Evolutionary conservation across 23 tunicate species (phyloP), one percentile per base, ranked within the genome.

Genomic region (Ciona savignyi): DNA sequence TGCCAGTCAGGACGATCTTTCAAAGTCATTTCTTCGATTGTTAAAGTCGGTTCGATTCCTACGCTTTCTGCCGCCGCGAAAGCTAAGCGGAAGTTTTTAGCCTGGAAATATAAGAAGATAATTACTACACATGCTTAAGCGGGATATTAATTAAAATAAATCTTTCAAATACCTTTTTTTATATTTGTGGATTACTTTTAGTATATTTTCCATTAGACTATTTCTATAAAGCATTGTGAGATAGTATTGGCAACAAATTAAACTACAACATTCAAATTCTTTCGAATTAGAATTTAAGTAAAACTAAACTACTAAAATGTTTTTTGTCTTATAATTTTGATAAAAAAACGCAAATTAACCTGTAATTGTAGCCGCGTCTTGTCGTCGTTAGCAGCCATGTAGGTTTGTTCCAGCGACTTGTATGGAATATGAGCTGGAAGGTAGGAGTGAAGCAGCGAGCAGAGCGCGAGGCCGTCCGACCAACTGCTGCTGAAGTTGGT

Each of bases 1-100:
- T 95, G 99, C 99, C 99, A 95, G 74, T 95, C 99, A 23, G 99
- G 99, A 19, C 99, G 81, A 27, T 95, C 99, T 60, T 77, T 77
- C 31, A 62, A 72, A 4, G 86, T 79, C 86, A 95, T 75, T 33
- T 85, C 93, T 22, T 89, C 96, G 1, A 65, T 83, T 29, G 78
- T 81, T 0, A 91, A 34, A 0, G 86, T 75, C 6, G 97, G 91
- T 31, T 91, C 97, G 76, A 91, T 91, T 60, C 97, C 97, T 28
- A 84, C 90, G 64, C 91, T 91, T 71, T 91, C 97, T 35, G 97
- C 97, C 31, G 97, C 97, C 33, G 97, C 97, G 63, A 91, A 84
- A 11, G 91, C 97, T 27, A 91, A 74, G 35, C 97, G 78, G 80
- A 91, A 91, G 65, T 91, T 77, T 65, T 91, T 91, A 25, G 97